Percentiles rank a stretch among this genome's conserved stretches.
These are phyloP conservation scores for Ommatoiulus sabulosus DNA, from an alignment of 2,888 invertebrate genomes.

Conservation along the genomic window DNA sequence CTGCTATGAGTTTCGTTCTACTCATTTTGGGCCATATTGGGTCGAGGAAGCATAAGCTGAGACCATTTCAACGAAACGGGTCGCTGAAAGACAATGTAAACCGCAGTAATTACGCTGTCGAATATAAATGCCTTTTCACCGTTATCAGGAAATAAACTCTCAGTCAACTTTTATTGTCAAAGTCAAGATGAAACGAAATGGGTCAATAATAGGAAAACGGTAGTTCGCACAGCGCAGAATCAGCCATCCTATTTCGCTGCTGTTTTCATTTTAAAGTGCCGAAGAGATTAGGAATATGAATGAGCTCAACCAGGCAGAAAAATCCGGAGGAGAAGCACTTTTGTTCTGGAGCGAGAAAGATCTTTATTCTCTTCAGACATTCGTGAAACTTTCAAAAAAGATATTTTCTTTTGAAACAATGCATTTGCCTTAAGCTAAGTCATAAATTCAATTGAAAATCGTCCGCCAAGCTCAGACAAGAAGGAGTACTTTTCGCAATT, in stretches of 20 bases:
- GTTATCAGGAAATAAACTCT: conserved; percentile 52
- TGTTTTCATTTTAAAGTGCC: conserved; percentile 53
- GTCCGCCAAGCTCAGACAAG: not conserved
- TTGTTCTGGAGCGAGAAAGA: conserved; percentile 40
- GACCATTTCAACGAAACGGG: not conserved
- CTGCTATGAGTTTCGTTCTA: not conserved
- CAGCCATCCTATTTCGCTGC: not conserved
- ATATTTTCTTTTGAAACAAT: conserved; percentile 51
- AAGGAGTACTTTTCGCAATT: not conserved
- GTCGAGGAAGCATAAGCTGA: not conserved
- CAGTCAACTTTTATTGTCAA: conserved; percentile 53
- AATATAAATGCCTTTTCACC: conserved; percentile 51
- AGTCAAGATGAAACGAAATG: conserved; percentile 50
- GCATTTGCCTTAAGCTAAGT: conserved; percentile 51
- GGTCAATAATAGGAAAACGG: conserved; percentile 45
- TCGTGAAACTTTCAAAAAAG: conserved; percentile 47
- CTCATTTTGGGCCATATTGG: not conserved
- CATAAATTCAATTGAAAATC: conserved; percentile 51
- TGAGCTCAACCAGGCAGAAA: conserved; percentile 52
- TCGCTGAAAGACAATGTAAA: conserved; percentile 38
- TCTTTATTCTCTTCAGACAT: conserved; percentile 52
- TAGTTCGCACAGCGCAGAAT: conserved; percentile 17
- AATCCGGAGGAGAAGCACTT: conserved; percentile 51
- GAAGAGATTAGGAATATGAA: conserved; percentile 53
- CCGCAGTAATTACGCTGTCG: conserved; percentile 50